Base-by-base conservation (phyloP, 2,888 invertebrate genomes). In the Platerodrilus igneus region DNA sequence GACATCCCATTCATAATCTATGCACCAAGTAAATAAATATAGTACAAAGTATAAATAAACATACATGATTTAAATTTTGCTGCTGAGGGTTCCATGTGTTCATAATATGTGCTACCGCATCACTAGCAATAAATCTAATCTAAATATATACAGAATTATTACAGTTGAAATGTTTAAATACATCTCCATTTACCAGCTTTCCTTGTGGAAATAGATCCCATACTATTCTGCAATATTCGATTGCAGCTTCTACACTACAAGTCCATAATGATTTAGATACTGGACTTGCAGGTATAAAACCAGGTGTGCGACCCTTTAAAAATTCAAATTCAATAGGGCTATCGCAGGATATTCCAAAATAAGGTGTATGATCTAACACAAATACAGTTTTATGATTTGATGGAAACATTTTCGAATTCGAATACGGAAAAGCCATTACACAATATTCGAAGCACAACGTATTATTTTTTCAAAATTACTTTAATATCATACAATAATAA, bases 211-310 rank as follows among this genome's bases (percentile, higher is more conserved):
- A 96, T n/a, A 97, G 73, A 69, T 99, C 97, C 88, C 92, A 94
- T 1, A 94, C 90, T 53, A 99, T 90, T 14, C 97, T 79, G 57
- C 94, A 92, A 63, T 96, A 97, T 68, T 99, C 99, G 41, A 96
- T 79, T 0, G 92, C 86, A 1, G 92, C 86, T 73, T 97, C 97
- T 0, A 96, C 89, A 51, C 89, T 87, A 59, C 90, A 93, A 0
- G 95, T 96, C 97, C 97, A 99, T 35, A 97, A 66, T 1, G 91
- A 87, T 69, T 97, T 97, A 46, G 83, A 83, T 45, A 96, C 84
- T 1, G 92, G 88, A 4, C 86, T 82, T 25, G 90, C 71, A 1
- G 83, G 86, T 36, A 86, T 83, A 53, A 82, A 77, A 34, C 81
- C 81, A 10, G 81, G 76, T 1, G 78, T 76, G 10, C 86, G 77